Conservation (phyloP, 2,113 vertebrate species). For the Lontra canadensis region DNA sequence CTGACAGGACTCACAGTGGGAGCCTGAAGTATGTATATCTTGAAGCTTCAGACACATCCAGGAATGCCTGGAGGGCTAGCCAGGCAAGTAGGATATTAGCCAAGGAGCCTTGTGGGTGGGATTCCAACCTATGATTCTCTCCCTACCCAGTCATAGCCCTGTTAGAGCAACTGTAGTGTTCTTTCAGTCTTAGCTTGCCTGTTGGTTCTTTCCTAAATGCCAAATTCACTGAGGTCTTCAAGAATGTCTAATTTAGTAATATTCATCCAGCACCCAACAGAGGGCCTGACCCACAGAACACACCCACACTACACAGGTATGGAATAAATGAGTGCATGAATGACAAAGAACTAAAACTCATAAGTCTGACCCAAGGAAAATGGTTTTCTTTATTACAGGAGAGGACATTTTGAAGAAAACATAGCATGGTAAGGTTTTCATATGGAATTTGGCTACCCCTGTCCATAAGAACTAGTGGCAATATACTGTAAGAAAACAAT, state of each 20-base stretch:
- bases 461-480: background rate
- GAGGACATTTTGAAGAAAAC: background rate
- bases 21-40: background rate
- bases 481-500: background rate
- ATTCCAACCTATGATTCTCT: background rate
- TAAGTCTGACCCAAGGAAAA: background rate
- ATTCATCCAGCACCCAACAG: background rate
- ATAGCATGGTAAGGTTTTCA: background rate
- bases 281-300: background rate
- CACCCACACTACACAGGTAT: background rate
- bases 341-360: background rate
- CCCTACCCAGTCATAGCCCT: background rate
- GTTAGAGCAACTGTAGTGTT: background rate
- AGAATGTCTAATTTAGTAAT: background rate
- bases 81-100: background rate
- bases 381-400: background rate
- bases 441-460: background rate
- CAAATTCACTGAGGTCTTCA: background rate
- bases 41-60: background rate
- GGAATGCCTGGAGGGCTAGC: constrained; percentile 26
- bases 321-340: background rate
- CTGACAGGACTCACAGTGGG: background rate
- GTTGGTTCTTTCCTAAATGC: background rate
- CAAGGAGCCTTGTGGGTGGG: background rate
- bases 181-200: background rate